Evolutionary conservation across 2,888 invertebrate species (phyloP).

Genomic region (Troilus luridus): DNA sequence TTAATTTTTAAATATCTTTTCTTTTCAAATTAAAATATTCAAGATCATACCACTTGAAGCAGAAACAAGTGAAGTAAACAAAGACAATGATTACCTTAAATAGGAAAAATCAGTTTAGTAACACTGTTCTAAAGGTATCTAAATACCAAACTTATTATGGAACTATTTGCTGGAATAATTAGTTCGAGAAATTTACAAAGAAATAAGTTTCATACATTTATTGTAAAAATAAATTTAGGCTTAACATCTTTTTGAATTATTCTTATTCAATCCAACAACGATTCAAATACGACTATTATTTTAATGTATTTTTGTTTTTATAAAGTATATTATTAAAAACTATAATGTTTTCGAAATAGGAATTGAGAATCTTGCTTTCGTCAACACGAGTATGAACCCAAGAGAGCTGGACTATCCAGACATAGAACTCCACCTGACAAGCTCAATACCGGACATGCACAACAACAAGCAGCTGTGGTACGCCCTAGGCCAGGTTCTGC

Average conservation of each 20-base stretch:
- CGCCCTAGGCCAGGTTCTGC: conserved; percentile 51
- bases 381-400: conserved; percentile 59
- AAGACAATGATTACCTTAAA: too few species aligned
- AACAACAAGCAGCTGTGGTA: conserved; percentile 54
- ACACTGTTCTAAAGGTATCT: too few species aligned
- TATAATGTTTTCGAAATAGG: conserved; percentile 31
- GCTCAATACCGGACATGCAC: conserved; percentile 54
- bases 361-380: conserved; percentile 60
- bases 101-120: too few species aligned
- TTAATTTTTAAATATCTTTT: too few species aligned
- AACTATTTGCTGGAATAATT: too few species aligned
- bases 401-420: conserved; percentile 58
- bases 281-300: not conserved
- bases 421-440: conserved; percentile 59
- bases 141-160: too few species aligned
- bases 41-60: too few species aligned
- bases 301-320: not conserved
- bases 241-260: not conserved
- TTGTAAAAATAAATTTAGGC: not conserved
- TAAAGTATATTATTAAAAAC: not conserved
- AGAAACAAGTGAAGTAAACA: too few species aligned
- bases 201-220: not conserved
- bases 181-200: too few species aligned
- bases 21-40: too few species aligned
- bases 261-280: not conserved